Evolutionary conservation across 2,797 vertebrate species (phyloP).

Genomic region (Macrochelys suwanniensis): DNA sequence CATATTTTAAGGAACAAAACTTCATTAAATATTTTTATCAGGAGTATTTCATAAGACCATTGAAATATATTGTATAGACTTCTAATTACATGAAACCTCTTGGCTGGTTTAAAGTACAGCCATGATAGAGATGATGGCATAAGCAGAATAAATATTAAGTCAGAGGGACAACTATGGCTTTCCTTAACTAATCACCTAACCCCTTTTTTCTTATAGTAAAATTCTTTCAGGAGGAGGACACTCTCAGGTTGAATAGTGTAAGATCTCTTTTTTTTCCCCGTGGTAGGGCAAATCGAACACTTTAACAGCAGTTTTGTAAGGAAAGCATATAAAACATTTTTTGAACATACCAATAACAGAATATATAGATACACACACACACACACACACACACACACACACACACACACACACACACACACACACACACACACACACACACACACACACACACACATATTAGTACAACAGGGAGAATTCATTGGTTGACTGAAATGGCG

Average conservation of each 20-base stretch:
- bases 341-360: conserved; percentile 83
- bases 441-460: neutral
- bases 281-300: conserved; percentile 36
- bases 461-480: conserved; percentile 81
- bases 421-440: neutral
- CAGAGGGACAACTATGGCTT: conserved; percentile 14
- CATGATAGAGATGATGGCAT: neutral
- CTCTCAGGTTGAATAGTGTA: conserved; percentile 47
- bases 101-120: neutral
- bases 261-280: neutral
- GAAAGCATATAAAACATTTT: conserved; percentile 55
- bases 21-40: neutral
- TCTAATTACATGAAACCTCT: neutral
- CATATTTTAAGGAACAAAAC: neutral
- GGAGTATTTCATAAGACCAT: neutral
- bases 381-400: too few relatives aligned
- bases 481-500: conserved; percentile 91
- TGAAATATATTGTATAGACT: neutral
- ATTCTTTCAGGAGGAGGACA: conserved; percentile 52
- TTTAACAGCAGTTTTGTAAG: conserved; percentile 45
- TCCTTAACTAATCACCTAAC: conserved; percentile 32
- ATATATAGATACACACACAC: conserved; percentile 76
- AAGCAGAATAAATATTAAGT: conserved; percentile 20
- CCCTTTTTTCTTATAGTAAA: conserved; percentile 11
- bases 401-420: neutral